Evolutionary conservation across 2,888 invertebrate species (phyloP), one percentile per base, ranked within the genome.

Genomic region (Tenthredo distinguenda): DNA sequence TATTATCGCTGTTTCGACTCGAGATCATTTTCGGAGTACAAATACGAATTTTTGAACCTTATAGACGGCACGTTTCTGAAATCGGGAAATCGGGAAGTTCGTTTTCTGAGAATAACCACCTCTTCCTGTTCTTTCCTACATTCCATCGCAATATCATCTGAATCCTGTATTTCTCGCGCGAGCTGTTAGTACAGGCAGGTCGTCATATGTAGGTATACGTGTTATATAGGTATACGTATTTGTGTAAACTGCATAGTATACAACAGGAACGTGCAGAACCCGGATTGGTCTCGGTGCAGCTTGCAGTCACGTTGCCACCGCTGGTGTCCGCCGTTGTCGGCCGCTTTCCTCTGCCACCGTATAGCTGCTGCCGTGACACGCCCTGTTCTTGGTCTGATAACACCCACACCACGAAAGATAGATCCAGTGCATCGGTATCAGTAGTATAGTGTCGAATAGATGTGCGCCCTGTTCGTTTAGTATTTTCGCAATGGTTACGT

Each of bases 341-440:
- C 84, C 87, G 85, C 87, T 86, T 72, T 86, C 84, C 77, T 81
- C 85, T 72, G 86, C 85, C 81, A 85, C 83, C 72, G 84, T 79
- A 86, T 85, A 87, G 76, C 85, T 71, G 91, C 91, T 91, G 87
- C 90, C 87, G 90, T 91, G 93, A 92, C 93, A 93, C 93, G 92
- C 93, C 93, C 93, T 92, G 91, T 89, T 90, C 91, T 92, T 93
- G 93, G 91, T 89, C 91, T 92, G 93, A 93, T 93, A 93, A 93
- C 93, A 93, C 93, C 93, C 93, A 93, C 93, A 93, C 93, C 90
- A 90, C 31, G 89, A 88, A 88, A 91, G 92, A 91, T 91, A 91
- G 92, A 89, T 89, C 89, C 18, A 83, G 65, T 18, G 31, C 68
- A 31, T 65, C 68, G 68, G 83, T 83, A 83, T 83, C 83, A 83